Evolutionary conservation across 2,113 vertebrate species (phyloP), one percentile per base, ranked within the genome.

Genomic region (Halcyon malimbica): DNA sequence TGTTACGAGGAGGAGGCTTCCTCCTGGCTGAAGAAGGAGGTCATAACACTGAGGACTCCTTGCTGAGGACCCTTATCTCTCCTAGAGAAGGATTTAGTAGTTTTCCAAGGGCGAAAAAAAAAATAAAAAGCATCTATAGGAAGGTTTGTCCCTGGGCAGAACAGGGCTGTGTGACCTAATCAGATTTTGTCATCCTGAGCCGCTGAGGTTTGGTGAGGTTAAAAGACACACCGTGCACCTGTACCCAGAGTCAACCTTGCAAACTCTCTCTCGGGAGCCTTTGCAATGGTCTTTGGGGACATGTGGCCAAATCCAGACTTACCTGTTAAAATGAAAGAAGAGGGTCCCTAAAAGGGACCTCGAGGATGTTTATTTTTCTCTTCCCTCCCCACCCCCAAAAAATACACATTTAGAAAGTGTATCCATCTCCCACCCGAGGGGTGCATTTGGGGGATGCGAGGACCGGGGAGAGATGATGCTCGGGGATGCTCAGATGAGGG

Each of bases 361-460:
- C 0, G 3, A n/a, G 26, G 60, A 6, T 15, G 26, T 33, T 80
- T 71, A 8, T 94, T 90, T 76, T 54, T 46, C 16, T 23, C 17
- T 35, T 37, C 14, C 6, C 11, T 19, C 19, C 11, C 7, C 17
- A 11, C 6, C 13, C 8, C 12, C 4, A 4, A 17, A 50, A 76
- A 31, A 5, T 0, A 6, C 35, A 17, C 4, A 14, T 42, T 59
- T 23, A 37, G 25, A 31, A 41, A 70, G 28, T 1, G 8, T 20
- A 21, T 19, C 24, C 2, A 7, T 15, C 4, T 1, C 44, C 29
- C 0, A 2, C 21, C n/a, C 46, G 8, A 13, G 15, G 28, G 39
- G 8, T 25, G 19, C 46, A 16, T 57, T 31, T 25, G 50, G 11
- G 9, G 21, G 24, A 35, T 4, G 39, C 0, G 0, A 15, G 44